phyloP scores from a whole-genome alignment of 2,888 invertebrate species.

The Tenthredo distinguenda region DNA sequence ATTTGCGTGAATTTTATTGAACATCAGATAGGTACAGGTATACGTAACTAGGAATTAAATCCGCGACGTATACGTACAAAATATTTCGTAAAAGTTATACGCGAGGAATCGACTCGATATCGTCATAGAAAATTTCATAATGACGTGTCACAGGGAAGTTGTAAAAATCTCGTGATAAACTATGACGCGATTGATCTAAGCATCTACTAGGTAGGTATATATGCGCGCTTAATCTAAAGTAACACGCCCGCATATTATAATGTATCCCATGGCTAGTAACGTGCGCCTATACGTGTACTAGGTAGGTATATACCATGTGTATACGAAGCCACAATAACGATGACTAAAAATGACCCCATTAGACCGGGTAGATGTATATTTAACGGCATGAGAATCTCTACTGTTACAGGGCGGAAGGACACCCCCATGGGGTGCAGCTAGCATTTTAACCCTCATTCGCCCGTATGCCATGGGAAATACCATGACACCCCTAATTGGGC shows the following conservation, averaged over 20 bases:
- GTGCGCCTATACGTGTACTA: background rate
- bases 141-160: background rate
- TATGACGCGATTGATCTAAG: background rate
- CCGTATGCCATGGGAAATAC: slow-evolving; percentile 60
- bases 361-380: slow-evolving; percentile 67
- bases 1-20: background rate
- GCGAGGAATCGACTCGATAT: background rate
- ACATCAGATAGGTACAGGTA: background rate
- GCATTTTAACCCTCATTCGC: slow-evolving; percentile 52
- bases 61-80: too few relatives aligned
- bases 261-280: background rate
- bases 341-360: slow-evolving; percentile 64
- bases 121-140: background rate
- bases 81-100: background rate
- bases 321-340: slow-evolving; percentile 58
- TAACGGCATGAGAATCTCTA: slow-evolving; percentile 71
- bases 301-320: background rate
- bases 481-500: slow-evolving; percentile 66
- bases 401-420: slow-evolving; percentile 64
- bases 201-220: background rate
- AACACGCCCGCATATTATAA: slow-evolving; percentile 2
- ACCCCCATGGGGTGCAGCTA: slow-evolving; percentile 62
- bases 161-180: background rate
- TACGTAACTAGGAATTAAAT: too few relatives aligned
- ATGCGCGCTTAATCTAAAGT: background rate